Base-by-base conservation (phyloP, 2,888 invertebrate genomes). In the Epirrhoe alternata region DNA sequence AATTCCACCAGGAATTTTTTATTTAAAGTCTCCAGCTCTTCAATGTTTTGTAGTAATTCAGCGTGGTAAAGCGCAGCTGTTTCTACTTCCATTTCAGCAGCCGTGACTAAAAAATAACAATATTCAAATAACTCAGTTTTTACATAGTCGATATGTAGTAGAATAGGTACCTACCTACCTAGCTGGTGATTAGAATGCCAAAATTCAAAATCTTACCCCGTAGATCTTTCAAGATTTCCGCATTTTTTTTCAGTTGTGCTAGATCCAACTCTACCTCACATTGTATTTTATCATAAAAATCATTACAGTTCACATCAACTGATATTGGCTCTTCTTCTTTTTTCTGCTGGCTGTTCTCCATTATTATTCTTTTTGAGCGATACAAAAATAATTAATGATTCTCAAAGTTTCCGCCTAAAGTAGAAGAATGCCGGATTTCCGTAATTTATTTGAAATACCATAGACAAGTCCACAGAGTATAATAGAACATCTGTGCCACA, bases 31-130 rank as follows among this genome's bases (percentile, higher is more conserved):
- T 72, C 57, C n/a, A 70, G 70, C 69, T 81, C 79, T 72, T 86
- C 79, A 42, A 89, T 77, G 8, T 81, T 79, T 55, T 82, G 77
- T 80, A 85, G 86, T 6, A 88, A 67, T 54, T 86, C 82, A 0
- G 86, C 84, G 52, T 89, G 90, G 61, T 82, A 85, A 17, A 87
- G 66, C 0, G 86, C 83, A 12, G 89, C 88, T 5, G 82, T 83
- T 77, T 89, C 86, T 4, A 88, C 83, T 78, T 89, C 89, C 62
- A 85, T 72, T 74, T 89, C 90, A 33, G 85, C 87, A 45, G 86
- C 87, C 33, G 76, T 59, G 61, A 89, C 90, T 65, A 38, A 16
- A 55, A 55, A 58, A 53, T 57, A 16, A 7, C 14, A 16, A 47
- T 35, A 1, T 8, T 35, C 45, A 5, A 45, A 24, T 24, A 24